A percentile compares a stretch with the other conserved stretches of the same genome.
These are phyloP conservation scores for Cosmia trapezina DNA, from an alignment of 2,888 invertebrate species.

Conservation along the genomic window DNA sequence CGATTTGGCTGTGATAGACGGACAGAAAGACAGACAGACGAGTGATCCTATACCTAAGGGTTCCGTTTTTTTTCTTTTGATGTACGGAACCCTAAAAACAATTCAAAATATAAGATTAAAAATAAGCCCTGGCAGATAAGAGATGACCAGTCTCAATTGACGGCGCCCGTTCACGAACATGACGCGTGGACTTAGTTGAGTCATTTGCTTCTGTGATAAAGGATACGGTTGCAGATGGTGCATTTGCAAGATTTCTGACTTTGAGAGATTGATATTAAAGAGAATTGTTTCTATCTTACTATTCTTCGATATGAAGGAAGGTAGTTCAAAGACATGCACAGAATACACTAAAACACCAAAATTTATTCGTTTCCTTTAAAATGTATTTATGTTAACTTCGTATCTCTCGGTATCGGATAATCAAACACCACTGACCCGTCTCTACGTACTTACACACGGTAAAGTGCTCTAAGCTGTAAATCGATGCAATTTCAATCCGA, in stretches of 20 bases:
- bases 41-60: no score
- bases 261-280: background rate
- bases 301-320: background rate
- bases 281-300: background rate
- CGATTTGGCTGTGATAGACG: no score
- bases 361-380: constrained; percentile 12
- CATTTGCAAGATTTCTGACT: background rate
- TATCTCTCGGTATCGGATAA: constrained; percentile 11
- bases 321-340: background rate
- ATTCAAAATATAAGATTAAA: no score
- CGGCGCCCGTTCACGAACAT: no score
- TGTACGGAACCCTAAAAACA: no score
- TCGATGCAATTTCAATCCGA: constrained; percentile 55
- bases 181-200: no score
- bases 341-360: background rate
- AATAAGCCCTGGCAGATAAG: no score
- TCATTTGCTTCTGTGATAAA: background rate
- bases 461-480: constrained; percentile 45
- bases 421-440: constrained; percentile 30
- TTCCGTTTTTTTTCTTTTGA: no score
- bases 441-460: constrained; percentile 24
- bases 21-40: no score
- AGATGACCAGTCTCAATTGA: no score
- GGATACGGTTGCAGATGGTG: background rate
- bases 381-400: constrained; percentile 11